These are phyloP conservation scores for Clusia tigrina DNA, from an alignment of 2,888 invertebrate species.

Conservation along the genomic window DNA sequence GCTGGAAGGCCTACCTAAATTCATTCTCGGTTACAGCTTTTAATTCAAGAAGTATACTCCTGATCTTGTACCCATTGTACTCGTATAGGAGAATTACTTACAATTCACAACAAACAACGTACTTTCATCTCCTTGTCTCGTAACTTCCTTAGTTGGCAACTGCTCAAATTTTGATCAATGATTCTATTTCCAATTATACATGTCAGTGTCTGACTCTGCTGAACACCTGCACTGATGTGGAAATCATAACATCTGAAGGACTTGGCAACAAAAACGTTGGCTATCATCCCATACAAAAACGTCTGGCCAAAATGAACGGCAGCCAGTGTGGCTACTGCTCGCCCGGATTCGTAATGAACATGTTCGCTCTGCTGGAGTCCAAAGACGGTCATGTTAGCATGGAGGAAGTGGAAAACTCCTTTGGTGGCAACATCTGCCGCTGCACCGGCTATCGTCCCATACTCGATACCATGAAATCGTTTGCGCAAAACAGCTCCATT, in stretches of 20 bases:
- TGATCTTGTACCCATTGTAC: too few relatives aligned
- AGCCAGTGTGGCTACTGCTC: constrained; percentile 81
- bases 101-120: too few relatives aligned
- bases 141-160: too few relatives aligned
- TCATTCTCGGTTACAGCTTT: too few relatives aligned
- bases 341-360: constrained; percentile 81
- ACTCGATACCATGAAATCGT: constrained; percentile 79
- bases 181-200: too few relatives aligned
- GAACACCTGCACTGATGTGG: constrained; percentile 72
- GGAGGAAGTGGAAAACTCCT: constrained; percentile 76
- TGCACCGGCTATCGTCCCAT: constrained; percentile 84
- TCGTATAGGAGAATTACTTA: too few relatives aligned
- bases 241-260: constrained; percentile 77
- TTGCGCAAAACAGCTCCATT: constrained; percentile 70
- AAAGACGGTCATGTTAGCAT: constrained; percentile 67
- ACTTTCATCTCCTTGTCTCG: too few relatives aligned
- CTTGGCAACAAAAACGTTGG: constrained; percentile 72
- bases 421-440: constrained; percentile 80
- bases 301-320: constrained; percentile 73
- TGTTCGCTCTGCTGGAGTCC: constrained; percentile 68
- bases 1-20: too few relatives aligned
- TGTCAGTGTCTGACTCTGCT: constrained; percentile 74
- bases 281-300: constrained; percentile 74
- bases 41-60: too few relatives aligned
- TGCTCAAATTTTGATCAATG: too few relatives aligned